These are phyloP conservation scores for Aythya baeri DNA, from an alignment of 2,113 vertebrate genomes.

Conservation along the genomic window DNA sequence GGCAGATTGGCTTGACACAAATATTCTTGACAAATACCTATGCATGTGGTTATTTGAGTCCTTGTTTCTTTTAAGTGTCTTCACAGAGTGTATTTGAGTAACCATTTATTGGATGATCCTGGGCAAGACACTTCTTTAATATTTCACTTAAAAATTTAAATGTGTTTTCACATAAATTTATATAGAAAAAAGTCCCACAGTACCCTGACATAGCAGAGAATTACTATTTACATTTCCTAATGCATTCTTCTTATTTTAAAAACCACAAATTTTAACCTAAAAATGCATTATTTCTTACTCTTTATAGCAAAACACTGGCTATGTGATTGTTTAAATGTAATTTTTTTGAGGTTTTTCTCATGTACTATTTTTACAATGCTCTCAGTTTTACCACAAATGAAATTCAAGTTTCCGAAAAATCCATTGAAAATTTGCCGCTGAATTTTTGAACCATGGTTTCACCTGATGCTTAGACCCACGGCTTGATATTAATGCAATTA, in stretches of 20 bases:
- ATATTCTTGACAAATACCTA: constrained; percentile 2
- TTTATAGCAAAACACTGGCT: background rate
- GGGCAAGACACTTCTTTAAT: background rate
- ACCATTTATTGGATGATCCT: background rate
- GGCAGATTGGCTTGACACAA: constrained; percentile 39
- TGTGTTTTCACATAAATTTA: background rate
- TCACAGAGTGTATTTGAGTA: background rate
- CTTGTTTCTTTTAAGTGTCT: background rate
- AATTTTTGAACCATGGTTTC: background rate
- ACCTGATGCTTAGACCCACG: background rate
- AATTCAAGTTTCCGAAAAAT: background rate
- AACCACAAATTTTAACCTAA: background rate
- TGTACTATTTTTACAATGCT: background rate
- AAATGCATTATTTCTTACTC: background rate
- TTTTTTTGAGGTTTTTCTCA: background rate
- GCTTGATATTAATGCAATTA: background rate
- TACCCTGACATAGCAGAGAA: background rate
- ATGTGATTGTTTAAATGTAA: background rate
- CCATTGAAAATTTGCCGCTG: background rate
- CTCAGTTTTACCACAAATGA: background rate
- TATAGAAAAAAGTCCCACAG: background rate
- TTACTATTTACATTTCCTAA: background rate
- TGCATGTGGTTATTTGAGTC: background rate
- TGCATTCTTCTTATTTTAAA: background rate
- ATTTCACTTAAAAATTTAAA: background rate